Conservation (phyloP, 2,113 vertebrate genomes). For the Perccottus glenii region DNA sequence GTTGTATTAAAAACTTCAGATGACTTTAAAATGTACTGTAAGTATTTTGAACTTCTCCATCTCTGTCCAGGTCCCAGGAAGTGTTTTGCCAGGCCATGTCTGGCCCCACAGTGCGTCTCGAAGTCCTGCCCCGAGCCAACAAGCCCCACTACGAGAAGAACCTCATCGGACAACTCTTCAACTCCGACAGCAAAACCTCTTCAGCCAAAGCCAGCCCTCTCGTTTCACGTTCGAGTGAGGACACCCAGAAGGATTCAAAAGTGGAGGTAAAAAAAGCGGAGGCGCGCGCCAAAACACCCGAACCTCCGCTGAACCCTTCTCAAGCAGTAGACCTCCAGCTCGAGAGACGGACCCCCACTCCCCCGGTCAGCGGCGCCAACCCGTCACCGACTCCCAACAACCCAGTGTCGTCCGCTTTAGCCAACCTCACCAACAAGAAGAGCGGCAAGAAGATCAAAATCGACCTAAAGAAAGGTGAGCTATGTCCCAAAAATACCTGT, state of each 20-base stretch:
- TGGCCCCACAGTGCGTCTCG: conserved; percentile 75
- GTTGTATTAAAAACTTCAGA: background rate
- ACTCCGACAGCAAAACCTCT: conserved; percentile 61
- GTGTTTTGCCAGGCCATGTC: conserved; percentile 91
- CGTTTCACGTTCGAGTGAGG: conserved; percentile 51
- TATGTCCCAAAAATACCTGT: background rate
- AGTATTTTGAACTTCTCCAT: background rate
- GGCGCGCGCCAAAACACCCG: conserved; percentile 10
- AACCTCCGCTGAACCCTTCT: background rate
- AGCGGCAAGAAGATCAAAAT: conserved; percentile 87
- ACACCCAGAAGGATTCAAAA: conserved; percentile 7
- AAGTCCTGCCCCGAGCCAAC: conserved; percentile 81
- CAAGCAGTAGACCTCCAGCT: conserved; percentile 15
- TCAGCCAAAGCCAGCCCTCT: conserved; percentile 74
- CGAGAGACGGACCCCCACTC: conserved; percentile 40
- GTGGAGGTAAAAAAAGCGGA: conserved; percentile 46
- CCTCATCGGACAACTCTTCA: conserved; percentile 85
- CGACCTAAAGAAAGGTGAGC: conserved; percentile 92
- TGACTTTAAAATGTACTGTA: no score
- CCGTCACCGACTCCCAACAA: conserved; percentile 67
- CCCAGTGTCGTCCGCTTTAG: conserved; percentile 71
- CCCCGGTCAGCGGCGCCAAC: background rate
- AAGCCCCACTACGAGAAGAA: conserved; percentile 90
- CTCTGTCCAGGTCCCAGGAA: conserved; percentile 85
- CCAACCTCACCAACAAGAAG: conserved; percentile 82